These are phyloP conservation scores for Diplogasteroides magnus DNA, from an alignment of 1,140 invertebrate genomes.

Conservation along the genomic window DNA sequence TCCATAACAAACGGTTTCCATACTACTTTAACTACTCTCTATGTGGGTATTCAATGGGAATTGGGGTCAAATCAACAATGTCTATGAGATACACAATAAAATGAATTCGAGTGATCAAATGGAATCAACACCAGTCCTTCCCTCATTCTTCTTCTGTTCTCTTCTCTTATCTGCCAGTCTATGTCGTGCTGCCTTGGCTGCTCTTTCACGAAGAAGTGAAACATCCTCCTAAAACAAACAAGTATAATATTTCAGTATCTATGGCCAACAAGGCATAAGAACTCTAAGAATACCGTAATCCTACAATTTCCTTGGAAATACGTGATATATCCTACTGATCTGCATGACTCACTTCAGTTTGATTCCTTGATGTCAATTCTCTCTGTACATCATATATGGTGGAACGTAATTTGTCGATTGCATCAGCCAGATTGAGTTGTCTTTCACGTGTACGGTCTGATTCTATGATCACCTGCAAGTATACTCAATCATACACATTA, in stretches of 20 bases:
- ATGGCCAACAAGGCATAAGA: not conserved
- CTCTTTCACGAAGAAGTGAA: conserved; percentile 5
- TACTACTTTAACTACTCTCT: too few species aligned
- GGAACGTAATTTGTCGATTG: conserved; percentile 21
- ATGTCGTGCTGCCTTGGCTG: conserved; percentile 15
- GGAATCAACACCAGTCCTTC: too few species aligned
- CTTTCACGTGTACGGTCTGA: conserved; percentile 22
- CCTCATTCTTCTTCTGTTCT: conserved; percentile 16
- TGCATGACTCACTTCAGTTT: conserved; percentile 9
- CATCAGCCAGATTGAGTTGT: conserved; percentile 23
- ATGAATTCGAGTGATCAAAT: too few species aligned
- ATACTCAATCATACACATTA: not conserved
- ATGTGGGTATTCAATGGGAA: too few species aligned
- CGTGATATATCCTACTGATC: conserved; percentile 8
- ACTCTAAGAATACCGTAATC: not conserved
- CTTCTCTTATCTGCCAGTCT: conserved; percentile 16
- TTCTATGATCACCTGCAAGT: conserved; percentile 28
- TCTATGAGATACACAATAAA: too few species aligned
- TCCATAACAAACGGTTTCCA: too few species aligned
- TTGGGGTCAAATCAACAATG: too few species aligned
- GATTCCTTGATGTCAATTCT: not conserved
- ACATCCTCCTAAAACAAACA: not conserved
- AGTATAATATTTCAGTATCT: not conserved
- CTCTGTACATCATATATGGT: conserved; percentile 20
- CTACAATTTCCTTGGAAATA: not conserved